phyloP scores from a whole-genome alignment of 2,797 vertebrate species.

The Poecilia velifera region DNA sequence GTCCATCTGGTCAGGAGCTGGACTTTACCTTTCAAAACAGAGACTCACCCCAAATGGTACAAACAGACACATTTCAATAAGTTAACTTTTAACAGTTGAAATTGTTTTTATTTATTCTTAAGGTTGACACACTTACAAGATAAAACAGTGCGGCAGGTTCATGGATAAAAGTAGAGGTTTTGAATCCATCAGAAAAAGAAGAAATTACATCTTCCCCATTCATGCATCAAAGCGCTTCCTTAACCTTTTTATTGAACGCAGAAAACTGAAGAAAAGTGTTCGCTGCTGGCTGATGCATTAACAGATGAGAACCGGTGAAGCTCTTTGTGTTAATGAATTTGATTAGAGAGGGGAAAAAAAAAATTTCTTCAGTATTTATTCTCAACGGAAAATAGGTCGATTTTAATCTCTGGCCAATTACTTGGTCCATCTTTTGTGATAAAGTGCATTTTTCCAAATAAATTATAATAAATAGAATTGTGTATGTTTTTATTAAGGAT shows the following conservation, averaged over 20 bases:
- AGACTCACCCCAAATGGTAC: conserved; percentile 89
- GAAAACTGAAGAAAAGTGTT: not conserved
- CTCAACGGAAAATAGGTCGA: not conserved
- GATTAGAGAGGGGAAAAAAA: not conserved
- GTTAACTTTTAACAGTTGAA: not conserved
- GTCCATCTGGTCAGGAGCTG: conserved; percentile 91
- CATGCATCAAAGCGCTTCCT: not conserved
- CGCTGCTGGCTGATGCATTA: not conserved
- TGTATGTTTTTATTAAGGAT: not conserved
- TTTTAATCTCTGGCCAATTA: not conserved
- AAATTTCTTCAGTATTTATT: not conserved
- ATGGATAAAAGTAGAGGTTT: not conserved
- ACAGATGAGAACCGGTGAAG: not conserved
- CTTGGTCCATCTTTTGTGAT: not conserved
- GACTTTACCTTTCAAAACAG: conserved; percentile 94
- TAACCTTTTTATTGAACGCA: not conserved
- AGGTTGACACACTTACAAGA: not conserved
- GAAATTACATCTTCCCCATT: not conserved
- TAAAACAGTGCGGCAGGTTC: not conserved
- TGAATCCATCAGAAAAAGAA: not conserved
- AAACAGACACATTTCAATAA: conserved; percentile 27
- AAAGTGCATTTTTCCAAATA: not conserved
- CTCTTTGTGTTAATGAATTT: not conserved
- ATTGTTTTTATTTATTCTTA: too few species aligned
- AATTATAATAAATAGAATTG: not conserved